These are phyloP conservation scores for Heliothis peltigera DNA, from an alignment of 2,888 invertebrate genomes.

Conservation along the genomic window DNA sequence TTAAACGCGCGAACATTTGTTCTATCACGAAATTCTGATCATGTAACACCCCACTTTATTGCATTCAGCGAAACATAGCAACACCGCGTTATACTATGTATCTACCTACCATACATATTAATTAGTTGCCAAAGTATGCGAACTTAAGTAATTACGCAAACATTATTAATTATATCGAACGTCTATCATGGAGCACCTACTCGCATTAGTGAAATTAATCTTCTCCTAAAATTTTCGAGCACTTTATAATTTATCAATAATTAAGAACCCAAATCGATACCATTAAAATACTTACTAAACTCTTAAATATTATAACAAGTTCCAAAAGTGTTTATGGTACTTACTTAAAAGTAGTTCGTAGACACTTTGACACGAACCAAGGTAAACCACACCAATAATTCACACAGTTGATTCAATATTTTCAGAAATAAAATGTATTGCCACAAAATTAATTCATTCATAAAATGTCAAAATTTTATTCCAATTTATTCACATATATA, in stretches of 20 bases:
- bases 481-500: slow-evolving; percentile 48
- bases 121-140: background rate
- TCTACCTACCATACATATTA: background rate
- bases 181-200: slow-evolving; percentile 3
- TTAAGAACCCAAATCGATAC: slow-evolving; percentile 36
- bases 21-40: slow-evolving; percentile 18
- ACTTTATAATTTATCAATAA: slow-evolving; percentile 21
- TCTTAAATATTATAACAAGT: slow-evolving; percentile 26
- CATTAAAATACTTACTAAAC: slow-evolving; percentile 46
- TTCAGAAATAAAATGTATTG: slow-evolving; percentile 12
- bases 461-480: slow-evolving; percentile 34
- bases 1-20: slow-evolving; percentile 15
- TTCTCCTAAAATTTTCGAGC: slow-evolving; percentile 8
- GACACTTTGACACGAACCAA: slow-evolving; percentile 55
- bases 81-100: background rate
- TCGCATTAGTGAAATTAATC: slow-evolving; percentile 26
- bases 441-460: slow-evolving; percentile 36
- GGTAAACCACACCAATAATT: slow-evolving; percentile 60
- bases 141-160: slow-evolving; percentile 16
- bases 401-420: slow-evolving; percentile 52
- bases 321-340: slow-evolving; percentile 36
- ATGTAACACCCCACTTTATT: background rate
- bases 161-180: slow-evolving; percentile 26
- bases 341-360: slow-evolving; percentile 46
- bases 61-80: background rate